Conservation (phyloP, 1,140 invertebrate species). For the Tribolium madens region DNA sequence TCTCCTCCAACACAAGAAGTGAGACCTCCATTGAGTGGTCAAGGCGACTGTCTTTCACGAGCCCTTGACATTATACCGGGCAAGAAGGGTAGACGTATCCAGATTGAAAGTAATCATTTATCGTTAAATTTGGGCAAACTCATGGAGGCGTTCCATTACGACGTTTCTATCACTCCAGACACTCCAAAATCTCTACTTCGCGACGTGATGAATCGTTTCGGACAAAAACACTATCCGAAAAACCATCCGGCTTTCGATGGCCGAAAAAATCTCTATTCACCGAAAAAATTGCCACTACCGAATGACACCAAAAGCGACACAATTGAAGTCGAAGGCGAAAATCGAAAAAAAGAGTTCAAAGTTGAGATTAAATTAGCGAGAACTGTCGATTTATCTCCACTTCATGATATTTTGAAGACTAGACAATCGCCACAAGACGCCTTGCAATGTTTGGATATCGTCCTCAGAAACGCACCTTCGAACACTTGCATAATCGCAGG, state of each 20-base stretch:
- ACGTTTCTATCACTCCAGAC: slow-evolving; percentile 67
- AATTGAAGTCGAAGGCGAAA: slow-evolving; percentile 65
- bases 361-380: slow-evolving; percentile 71
- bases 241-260: slow-evolving; percentile 77
- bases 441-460: slow-evolving; percentile 85
- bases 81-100: slow-evolving; percentile 65
- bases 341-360: slow-evolving; percentile 70
- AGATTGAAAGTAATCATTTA: slow-evolving; percentile 72
- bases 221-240: slow-evolving; percentile 61
- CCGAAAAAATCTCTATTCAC: slow-evolving; percentile 73
- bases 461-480: slow-evolving; percentile 75
- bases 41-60: slow-evolving; percentile 15
- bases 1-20: slow-evolving; percentile 15
- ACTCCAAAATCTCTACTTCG: slow-evolving; percentile 64
- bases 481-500: slow-evolving; percentile 65
- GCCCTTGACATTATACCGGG: slow-evolving; percentile 59
- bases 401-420: slow-evolving; percentile 44
- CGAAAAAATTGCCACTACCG: slow-evolving; percentile 50
- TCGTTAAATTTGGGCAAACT: slow-evolving; percentile 67
- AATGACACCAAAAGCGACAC: slow-evolving; percentile 50
- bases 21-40: neutral
- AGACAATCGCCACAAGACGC: slow-evolving; percentile 72
- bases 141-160: slow-evolving; percentile 66
- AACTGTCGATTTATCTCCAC: slow-evolving; percentile 57
- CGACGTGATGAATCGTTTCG: slow-evolving; percentile 62